A percentile compares a stretch with the other conserved stretches of the same genome.
phyloP scores from a whole-genome alignment of 2,113 vertebrate genomes.

The Tetrao urogallus region DNA sequence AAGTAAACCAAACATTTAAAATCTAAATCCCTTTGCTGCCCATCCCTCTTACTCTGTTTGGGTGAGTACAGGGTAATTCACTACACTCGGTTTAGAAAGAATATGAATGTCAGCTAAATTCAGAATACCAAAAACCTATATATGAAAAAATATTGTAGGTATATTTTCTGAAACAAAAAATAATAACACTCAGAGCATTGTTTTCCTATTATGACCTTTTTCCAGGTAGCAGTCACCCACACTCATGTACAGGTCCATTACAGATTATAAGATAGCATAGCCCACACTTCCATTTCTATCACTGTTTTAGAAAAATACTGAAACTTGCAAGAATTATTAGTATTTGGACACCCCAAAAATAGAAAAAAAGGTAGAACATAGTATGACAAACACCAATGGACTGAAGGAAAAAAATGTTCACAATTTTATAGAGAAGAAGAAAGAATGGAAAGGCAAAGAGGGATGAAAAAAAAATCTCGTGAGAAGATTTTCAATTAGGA shows the following conservation, averaged over 20 bases:
- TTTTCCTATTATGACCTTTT: neutral
- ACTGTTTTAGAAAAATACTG: neutral
- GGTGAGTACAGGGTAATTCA: neutral
- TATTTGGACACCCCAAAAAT: neutral
- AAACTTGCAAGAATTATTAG: neutral
- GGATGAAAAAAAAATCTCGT: neutral
- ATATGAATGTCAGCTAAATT: neutral
- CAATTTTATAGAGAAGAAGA: neutral
- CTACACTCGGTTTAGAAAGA: neutral
- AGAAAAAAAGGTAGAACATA: neutral
- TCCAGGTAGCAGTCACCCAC: neutral
- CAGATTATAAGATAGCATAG: neutral
- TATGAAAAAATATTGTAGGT: neutral
- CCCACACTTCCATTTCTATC: neutral
- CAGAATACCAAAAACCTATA: neutral
- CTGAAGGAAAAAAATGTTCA: neutral
- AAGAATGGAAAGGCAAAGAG: neutral
- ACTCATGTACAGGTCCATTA: rapidly evolving
- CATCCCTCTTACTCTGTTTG: neutral
- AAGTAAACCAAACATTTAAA: neutral
- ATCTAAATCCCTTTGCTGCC: rapidly evolving
- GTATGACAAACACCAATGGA: neutral
- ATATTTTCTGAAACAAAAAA: neutral
- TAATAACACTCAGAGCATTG: neutral
- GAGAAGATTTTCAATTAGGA: neutral